These are phyloP conservation scores for Butorides virescens DNA, from an alignment of 2,113 vertebrate species.

Conservation along the genomic window DNA sequence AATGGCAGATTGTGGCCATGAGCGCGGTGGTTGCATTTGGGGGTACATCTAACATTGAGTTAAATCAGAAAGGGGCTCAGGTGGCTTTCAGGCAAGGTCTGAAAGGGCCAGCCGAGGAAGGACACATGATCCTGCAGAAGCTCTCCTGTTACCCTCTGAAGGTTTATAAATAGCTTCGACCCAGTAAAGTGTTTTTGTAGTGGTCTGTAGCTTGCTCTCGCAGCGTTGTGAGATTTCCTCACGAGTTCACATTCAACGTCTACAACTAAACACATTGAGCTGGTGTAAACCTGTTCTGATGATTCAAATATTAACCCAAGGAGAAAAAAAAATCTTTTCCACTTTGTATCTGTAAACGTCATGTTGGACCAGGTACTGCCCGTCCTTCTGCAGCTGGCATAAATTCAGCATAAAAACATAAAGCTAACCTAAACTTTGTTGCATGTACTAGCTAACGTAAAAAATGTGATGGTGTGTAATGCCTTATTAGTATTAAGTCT, in stretches of 20 bases:
- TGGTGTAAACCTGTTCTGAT: not conserved
- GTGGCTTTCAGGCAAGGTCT: not conserved
- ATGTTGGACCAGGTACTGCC: not conserved
- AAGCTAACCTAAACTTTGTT: not conserved
- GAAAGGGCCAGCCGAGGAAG: not conserved
- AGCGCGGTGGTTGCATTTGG: not conserved
- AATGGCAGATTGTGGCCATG: not conserved
- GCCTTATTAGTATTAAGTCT: not conserved
- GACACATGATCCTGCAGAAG: not conserved
- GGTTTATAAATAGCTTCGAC: not conserved
- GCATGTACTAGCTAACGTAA: not conserved
- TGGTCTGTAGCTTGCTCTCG: not conserved
- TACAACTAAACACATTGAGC: not conserved
- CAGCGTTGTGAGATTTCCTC: not conserved
- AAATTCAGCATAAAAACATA: not conserved
- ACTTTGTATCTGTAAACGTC: not conserved
- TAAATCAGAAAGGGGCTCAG: not conserved
- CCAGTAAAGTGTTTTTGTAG: not conserved
- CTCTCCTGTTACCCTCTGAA: not conserved
- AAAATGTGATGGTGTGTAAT: not conserved
- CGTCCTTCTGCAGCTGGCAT: not conserved
- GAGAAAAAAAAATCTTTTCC: not conserved
- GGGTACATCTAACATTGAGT: not conserved
- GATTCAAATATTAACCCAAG: not conserved
- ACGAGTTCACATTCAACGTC: rapidly evolving